These are phyloP conservation scores for Danaus chrysippus DNA, from an alignment of 2,888 invertebrate genomes.

Conservation along the genomic window DNA sequence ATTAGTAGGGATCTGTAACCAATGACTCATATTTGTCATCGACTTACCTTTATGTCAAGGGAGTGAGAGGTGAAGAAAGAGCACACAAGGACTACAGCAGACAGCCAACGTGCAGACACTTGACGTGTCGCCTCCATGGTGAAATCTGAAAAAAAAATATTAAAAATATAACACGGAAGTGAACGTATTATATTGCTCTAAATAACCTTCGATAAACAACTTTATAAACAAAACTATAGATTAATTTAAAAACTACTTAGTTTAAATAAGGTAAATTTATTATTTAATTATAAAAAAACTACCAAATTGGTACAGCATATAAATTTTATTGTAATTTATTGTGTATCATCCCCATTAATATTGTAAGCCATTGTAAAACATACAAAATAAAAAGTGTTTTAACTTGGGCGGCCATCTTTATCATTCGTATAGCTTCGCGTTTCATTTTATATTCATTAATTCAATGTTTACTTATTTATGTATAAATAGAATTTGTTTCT, in stretches of 20 bases:
- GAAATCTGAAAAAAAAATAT: constrained; percentile 45
- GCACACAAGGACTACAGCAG: constrained; percentile 62
- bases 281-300: too few relatives aligned
- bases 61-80: constrained; percentile 65
- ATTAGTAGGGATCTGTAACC: constrained; percentile 9
- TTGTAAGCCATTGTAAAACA: not conserved
- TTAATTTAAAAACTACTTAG: too few relatives aligned
- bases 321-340: constrained; percentile 1
- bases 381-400: not conserved
- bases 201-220: not conserved
- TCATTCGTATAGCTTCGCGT: not conserved
- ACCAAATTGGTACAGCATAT: too few relatives aligned
- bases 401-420: not conserved
- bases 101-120: constrained; percentile 66
- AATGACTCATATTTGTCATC: not conserved
- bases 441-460: constrained; percentile 12
- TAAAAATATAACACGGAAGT: constrained; percentile 1
- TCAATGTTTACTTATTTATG: constrained; percentile 17
- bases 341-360: not conserved
- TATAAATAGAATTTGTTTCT: constrained; percentile 15
- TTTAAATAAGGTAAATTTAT: too few relatives aligned
- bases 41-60: constrained; percentile 64
- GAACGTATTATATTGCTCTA: not conserved
- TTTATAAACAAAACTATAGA: not conserved
- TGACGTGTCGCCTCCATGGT: constrained; percentile 63